Evolutionary conservation across 2,113 vertebrate species (phyloP).

Genomic region (Chionodraco myersi): DNA sequence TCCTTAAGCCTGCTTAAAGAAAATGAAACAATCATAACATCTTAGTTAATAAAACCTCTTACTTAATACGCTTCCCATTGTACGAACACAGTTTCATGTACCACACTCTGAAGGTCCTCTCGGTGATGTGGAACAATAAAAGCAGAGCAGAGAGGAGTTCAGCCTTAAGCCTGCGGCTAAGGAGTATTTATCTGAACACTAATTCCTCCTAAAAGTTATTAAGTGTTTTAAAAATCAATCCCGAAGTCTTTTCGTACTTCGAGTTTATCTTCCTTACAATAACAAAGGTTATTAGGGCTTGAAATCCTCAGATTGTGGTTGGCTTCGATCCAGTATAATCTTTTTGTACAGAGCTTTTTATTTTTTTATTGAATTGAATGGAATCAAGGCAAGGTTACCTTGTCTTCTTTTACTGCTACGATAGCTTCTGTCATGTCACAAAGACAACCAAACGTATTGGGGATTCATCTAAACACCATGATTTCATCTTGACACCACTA

Average conservation of each 20-base stretch:
- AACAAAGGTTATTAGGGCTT: conserved; percentile 40
- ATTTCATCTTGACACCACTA: too few relatives aligned
- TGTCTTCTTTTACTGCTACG: background rate
- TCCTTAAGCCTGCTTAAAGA: conserved; percentile 55
- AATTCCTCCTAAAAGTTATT: conserved; percentile 35
- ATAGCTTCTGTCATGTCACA: background rate
- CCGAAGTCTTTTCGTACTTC: conserved; percentile 17
- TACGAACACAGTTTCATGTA: conserved; percentile 19
- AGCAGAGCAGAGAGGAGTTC: conserved; percentile 19
- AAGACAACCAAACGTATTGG: background rate
- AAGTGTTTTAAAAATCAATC: conserved; percentile 31
- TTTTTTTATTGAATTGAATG: conserved; percentile 16
- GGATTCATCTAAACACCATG: background rate
- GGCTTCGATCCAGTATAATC: conserved; percentile 12
- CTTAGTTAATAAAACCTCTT: conserved; percentile 36
- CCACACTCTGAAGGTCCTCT: conserved; percentile 46
- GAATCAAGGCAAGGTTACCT: background rate
- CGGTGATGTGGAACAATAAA: conserved; percentile 26
- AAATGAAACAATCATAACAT: conserved; percentile 54
- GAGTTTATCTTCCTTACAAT: conserved; percentile 16
- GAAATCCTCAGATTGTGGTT: conserved; percentile 41
- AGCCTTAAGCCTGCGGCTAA: conserved; percentile 5
- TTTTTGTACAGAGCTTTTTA: conserved; percentile 1
- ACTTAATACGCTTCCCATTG: conserved; percentile 41
- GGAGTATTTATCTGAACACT: conserved; percentile 35